Evolutionary conservation across 2,888 invertebrate species (phyloP).

Genomic region (Diarsia brunnea): DNA sequence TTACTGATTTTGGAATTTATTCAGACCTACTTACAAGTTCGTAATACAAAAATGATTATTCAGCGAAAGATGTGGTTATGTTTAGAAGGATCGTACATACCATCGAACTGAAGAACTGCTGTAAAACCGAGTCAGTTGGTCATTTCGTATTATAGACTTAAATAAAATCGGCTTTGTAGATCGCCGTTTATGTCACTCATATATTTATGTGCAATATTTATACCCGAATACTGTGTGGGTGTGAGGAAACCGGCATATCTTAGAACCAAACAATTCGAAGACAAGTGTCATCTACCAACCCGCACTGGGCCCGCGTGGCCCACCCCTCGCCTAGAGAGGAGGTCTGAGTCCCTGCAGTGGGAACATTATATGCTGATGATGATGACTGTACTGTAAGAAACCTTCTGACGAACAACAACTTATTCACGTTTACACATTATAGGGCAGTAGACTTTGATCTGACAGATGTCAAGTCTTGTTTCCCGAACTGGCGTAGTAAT

Average conservation of each 20-base stretch:
- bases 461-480: slow-evolving; percentile 85
- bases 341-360: too few relatives aligned
- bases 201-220: neutral
- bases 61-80: neutral
- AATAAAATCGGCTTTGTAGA: neutral
- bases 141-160: neutral
- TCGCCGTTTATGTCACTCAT: neutral
- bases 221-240: neutral
- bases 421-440: slow-evolving; percentile 1
- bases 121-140: neutral
- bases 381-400: too few relatives aligned
- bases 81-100: neutral
- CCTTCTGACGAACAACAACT: neutral
- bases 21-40: neutral
- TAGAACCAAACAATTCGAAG: too few relatives aligned
- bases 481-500: slow-evolving; percentile 92
- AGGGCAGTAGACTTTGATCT: slow-evolving; percentile 82
- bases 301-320: too few relatives aligned
- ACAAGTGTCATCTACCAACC: too few relatives aligned
- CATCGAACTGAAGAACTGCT: neutral
- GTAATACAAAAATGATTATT: neutral
- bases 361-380: too few relatives aligned
- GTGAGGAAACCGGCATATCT: too few relatives aligned
- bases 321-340: too few relatives aligned
- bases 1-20: slow-evolving; percentile 2